These are phyloP conservation scores for Tenebrio molitor DNA, from an alignment of 1,140 invertebrate species.

Conservation along the genomic window DNA sequence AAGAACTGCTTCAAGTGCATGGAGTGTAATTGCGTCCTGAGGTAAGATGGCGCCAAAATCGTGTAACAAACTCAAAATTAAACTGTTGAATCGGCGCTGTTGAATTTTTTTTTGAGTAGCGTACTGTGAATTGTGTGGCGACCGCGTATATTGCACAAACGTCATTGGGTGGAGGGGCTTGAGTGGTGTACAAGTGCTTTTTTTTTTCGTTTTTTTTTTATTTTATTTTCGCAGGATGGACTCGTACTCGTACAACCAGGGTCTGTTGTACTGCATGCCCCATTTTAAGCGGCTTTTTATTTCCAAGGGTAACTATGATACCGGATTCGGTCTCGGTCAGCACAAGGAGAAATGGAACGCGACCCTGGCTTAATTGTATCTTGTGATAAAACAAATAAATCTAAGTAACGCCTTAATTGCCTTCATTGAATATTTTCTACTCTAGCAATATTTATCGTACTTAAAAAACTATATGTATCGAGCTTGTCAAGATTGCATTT, in stretches of 20 bases:
- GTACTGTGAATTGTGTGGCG: no score
- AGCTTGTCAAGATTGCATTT: slow-evolving; percentile 10
- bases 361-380: slow-evolving; percentile 53
- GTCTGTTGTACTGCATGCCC: slow-evolving; percentile 82
- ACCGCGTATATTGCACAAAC: no score
- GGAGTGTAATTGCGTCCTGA: slow-evolving; percentile 81
- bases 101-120: no score
- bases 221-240: slow-evolving; percentile 75
- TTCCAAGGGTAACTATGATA: slow-evolving; percentile 88
- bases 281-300: slow-evolving; percentile 89
- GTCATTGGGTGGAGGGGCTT: no score
- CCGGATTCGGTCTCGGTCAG: slow-evolving; percentile 79
- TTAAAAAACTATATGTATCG: slow-evolving; percentile 21
- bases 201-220: background rate
- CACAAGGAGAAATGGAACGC: slow-evolving; percentile 75
- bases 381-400: slow-evolving; percentile 22
- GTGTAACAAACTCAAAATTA: no score
- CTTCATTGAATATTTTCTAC: background rate
- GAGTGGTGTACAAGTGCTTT: background rate
- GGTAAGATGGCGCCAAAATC: slow-evolving; percentile 70
- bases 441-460: slow-evolving; percentile 29
- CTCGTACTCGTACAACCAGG: slow-evolving; percentile 82
- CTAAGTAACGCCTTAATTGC: slow-evolving; percentile 21
- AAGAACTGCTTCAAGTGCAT: slow-evolving; percentile 86
- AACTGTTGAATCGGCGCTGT: no score